Percentiles rank a stretch among this genome's conserved stretches.
These are phyloP conservation scores for Lepidurus apus DNA, from an alignment of 1,140 invertebrate genomes.

Conservation along the genomic window DNA sequence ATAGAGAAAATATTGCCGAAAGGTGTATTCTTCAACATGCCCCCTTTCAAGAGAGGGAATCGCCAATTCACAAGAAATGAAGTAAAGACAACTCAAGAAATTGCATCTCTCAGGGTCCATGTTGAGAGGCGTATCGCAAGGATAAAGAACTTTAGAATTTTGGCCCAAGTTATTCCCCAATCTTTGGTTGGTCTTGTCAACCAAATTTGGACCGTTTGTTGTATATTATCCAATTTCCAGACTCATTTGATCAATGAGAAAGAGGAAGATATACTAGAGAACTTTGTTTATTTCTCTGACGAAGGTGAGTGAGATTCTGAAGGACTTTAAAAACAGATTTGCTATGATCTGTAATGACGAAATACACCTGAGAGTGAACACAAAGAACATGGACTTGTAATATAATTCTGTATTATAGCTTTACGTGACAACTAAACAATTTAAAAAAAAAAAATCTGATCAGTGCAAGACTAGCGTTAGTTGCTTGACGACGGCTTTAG, in stretches of 20 bases:
- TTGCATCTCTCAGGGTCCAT: not conserved
- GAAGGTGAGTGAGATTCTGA: not conserved
- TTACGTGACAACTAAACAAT: no score
- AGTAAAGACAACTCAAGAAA: not conserved
- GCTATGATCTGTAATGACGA: no score
- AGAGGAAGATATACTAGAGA: not conserved
- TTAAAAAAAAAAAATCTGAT: no score
- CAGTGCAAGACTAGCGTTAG: not conserved
- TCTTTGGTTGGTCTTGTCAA: not conserved
- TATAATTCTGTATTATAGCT: no score
- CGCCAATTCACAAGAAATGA: not conserved
- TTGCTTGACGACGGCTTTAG: not conserved
- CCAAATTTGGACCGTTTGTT: conserved; percentile 27
- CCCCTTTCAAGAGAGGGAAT: not conserved
- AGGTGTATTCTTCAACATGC: not conserved
- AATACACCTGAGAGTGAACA: no score
- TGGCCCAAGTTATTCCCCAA: not conserved
- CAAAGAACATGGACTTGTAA: no score
- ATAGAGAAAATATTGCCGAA: not conserved
- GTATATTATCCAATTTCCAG: conserved; percentile 16
- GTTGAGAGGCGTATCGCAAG: conserved; percentile 22
- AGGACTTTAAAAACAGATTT: not conserved
- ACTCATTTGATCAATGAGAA: not conserved
- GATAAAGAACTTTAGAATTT: conserved; percentile 9
- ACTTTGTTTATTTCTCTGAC: not conserved